Evolutionary conservation across 2,888 invertebrate species (phyloP), one percentile per base, ranked within the genome.

Genomic region (Erynnis tages): DNA sequence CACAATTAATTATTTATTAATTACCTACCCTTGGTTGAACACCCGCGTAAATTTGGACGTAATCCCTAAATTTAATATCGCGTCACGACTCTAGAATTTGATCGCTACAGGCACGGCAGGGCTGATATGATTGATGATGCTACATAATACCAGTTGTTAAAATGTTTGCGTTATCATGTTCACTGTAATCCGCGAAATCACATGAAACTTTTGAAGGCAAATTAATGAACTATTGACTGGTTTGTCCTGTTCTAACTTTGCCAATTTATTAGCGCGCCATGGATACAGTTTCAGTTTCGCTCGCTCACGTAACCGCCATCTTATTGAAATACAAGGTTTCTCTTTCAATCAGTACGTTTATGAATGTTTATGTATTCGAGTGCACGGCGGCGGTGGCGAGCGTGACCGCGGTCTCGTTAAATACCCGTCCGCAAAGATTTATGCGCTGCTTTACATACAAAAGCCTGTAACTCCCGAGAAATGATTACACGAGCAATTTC

Each of bases 341-440:
- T 73, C 71, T 71, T 76, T 77, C 67, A 66, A 73, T 68, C 64
- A 58, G 52, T 58, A 64, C 57, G 58, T 68, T 67, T 66, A 69
- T 66, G 64, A 61, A 63, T 57, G 65, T 67, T 67, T 66, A 57
- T 54, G 55, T 61, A 60, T 56, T 56, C 62, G 55, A 61, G 61
- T 64, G 58, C 57, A 56, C 27, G 49, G 61, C 56, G 54, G 55
- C 45, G 63, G 62, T 70, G 72, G 66, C 69, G 73, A 73, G 68
- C 59, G 59, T 58, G 56, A 52, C 43, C 43, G 46, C 50, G 44
- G 47, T 54, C 44, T 47, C 32, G 43, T 43, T 55, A 56, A 55
- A 57, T 43, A 46, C 43, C 29, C 32, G 54, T 40, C 40, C 41
- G 49, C 2, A 10, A 16, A 56, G 62, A 63, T 66, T 63, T 63